Conservation (phyloP, 1,140 invertebrate species). For the Hyles euphorbiae region DNA sequence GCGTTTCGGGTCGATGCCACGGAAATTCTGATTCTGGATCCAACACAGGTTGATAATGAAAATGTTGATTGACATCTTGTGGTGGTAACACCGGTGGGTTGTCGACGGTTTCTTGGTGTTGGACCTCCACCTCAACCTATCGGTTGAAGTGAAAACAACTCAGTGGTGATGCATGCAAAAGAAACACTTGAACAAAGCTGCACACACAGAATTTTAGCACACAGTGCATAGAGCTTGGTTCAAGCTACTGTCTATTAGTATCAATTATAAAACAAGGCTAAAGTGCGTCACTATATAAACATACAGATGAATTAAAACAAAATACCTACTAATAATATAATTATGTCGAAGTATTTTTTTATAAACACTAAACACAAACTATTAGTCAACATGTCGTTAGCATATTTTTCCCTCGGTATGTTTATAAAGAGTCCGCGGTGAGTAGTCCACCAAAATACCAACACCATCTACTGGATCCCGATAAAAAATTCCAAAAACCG, state of each 20-base stretch:
- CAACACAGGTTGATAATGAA: slow-evolving; percentile 46
- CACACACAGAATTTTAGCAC: slow-evolving; percentile 30
- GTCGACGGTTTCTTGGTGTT: slow-evolving; percentile 16
- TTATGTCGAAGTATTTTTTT: background rate
- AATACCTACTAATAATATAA: background rate
- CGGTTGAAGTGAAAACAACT: slow-evolving; percentile 61
- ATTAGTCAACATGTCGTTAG: too few species aligned
- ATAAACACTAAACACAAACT: background rate
- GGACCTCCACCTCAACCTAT: slow-evolving; percentile 54
- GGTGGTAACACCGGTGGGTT: slow-evolving; percentile 33
- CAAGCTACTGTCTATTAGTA: slow-evolving; percentile 50
- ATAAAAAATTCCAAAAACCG: slow-evolving; percentile 40
- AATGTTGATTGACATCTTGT: slow-evolving; percentile 31
- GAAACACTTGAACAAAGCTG: slow-evolving; percentile 61
- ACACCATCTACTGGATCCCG: slow-evolving; percentile 61
- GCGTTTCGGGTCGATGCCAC: slow-evolving; percentile 61
- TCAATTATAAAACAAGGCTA: slow-evolving; percentile 22
- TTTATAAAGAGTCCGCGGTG: slow-evolving; percentile 42
- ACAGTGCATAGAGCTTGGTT: slow-evolving; percentile 55
- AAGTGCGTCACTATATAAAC: slow-evolving; percentile 46
- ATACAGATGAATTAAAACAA: slow-evolving; percentile 28
- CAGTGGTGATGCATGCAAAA: slow-evolving; percentile 57
- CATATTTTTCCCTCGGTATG: slow-evolving; percentile 34
- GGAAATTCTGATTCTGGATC: slow-evolving; percentile 67
- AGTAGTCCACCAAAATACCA: slow-evolving; percentile 72